Evolutionary conservation across 1,140 invertebrate species (phyloP).

Genomic region (Samia ricini): DNA sequence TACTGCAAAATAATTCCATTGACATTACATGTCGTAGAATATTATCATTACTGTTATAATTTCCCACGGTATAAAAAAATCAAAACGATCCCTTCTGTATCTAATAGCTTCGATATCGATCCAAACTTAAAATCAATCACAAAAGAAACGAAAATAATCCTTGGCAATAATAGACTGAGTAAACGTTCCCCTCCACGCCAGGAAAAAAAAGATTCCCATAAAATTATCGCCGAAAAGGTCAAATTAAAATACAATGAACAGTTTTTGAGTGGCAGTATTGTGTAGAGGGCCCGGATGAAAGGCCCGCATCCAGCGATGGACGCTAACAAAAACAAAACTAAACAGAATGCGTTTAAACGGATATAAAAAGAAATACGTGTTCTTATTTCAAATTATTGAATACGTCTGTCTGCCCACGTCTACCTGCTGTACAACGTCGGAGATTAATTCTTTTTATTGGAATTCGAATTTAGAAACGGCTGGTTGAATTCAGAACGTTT

Average conservation of each 20-base stretch:
- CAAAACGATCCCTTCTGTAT: slow-evolving; percentile 15
- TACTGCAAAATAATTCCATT: neutral
- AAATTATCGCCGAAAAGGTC: slow-evolving; percentile 77
- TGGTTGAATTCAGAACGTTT: slow-evolving; percentile 50
- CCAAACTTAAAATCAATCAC: slow-evolving; percentile 52
- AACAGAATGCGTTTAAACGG: slow-evolving; percentile 76
- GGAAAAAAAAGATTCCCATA: slow-evolving; percentile 71
- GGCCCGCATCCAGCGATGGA: slow-evolving; percentile 62
- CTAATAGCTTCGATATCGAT: slow-evolving; percentile 36
- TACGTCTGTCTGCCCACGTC: slow-evolving; percentile 73
- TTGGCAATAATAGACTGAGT: slow-evolving; percentile 68
- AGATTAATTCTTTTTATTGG: slow-evolving; percentile 56
- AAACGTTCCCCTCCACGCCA: slow-evolving; percentile 56
- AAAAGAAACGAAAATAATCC: slow-evolving; percentile 64
- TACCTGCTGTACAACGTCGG: slow-evolving; percentile 62
- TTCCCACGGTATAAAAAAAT: neutral
- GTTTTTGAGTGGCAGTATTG: slow-evolving; percentile 77
- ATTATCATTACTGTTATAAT: neutral
- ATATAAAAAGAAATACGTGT: slow-evolving; percentile 76
- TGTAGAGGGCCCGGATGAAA: slow-evolving; percentile 70
- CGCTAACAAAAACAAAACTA: slow-evolving; percentile 75
- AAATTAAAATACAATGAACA: slow-evolving; percentile 78
- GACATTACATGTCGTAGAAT: neutral
- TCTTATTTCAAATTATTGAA: slow-evolving; percentile 77
- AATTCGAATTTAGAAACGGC: slow-evolving; percentile 59